Evolutionary conservation across 2,888 invertebrate genomes (phyloP), one percentile per base, ranked within the genome.

Genomic region (Stomorhina lunata): DNA sequence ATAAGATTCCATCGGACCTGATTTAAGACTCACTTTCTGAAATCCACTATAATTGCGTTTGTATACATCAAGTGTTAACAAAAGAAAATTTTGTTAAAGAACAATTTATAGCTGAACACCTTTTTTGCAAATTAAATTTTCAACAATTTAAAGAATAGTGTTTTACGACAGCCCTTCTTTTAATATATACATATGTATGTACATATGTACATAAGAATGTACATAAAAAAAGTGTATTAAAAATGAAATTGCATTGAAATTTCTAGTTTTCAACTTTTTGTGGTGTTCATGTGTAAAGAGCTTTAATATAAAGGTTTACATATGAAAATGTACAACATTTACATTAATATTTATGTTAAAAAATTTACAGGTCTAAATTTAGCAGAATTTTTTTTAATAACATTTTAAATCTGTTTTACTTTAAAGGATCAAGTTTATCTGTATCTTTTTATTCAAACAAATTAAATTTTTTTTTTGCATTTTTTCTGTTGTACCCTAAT

Each of bases 71-170:
- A 63, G 27, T 25, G 48, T 65, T 63, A 66, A 27, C 22, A 29
- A 63, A 53, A 29, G 34, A 37, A 48, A 57, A 57, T 48, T 37
- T 17, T 40, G 22, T 61, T 61, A 50, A 37, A 68, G 25, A 59
- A 32, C 68, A 77, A 53, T 69, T 76, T 76, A 66, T 76, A 76
- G 48, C 45, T 45, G 45, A 65, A 76, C 55, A 75, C 65, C 57
- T 57, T 66, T 53, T 75, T n/a, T 10, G n/a, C n/a, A 59, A 76
- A 68, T 50, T 59, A 76, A 57, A 17, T 59, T 59, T 27, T 17
- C 48, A 40, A 29, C 40, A 59, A 29, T 50, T 34, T 37, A 57
- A 57, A 65, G 20, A 45, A 25, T 7, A 45, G 25, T 25, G 43
- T 34, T 37, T 71, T 59, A 15, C 29, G 29, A 15, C 29, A 15